These are phyloP conservation scores for Corvus moneduloides DNA, from an alignment of 2,113 vertebrate species.

Conservation along the genomic window DNA sequence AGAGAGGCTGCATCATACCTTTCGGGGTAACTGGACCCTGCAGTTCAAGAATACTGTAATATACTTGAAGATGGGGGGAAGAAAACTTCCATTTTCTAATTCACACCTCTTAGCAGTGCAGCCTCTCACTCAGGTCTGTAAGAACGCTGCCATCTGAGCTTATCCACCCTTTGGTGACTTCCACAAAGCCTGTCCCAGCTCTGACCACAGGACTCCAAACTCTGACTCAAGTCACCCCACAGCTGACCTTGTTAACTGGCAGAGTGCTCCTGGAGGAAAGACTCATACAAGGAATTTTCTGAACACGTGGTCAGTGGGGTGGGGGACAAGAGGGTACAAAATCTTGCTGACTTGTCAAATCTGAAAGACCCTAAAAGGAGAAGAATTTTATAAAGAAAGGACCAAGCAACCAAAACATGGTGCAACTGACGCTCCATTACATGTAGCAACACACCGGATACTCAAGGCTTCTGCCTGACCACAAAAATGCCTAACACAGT, in stretches of 20 bases:
- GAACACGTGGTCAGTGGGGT: rapidly evolving
- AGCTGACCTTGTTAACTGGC: not conserved
- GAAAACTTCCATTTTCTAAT: not conserved
- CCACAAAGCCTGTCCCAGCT: not conserved
- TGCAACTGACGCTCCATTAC: not conserved
- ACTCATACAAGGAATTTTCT: rapidly evolving
- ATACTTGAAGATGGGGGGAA: not conserved
- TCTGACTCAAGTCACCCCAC: too few species aligned
- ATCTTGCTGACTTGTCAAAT: not conserved
- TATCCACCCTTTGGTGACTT: not conserved
- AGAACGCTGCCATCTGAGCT: not conserved
- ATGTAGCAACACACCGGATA: not conserved
- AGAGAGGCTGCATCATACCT: not conserved
- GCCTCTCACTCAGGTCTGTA: not conserved
- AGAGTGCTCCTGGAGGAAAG: not conserved
- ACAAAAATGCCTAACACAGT: not conserved
- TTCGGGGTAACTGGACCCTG: rapidly evolving
- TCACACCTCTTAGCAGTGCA: not conserved
- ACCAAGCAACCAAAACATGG: not conserved
- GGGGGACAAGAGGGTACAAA: not conserved
- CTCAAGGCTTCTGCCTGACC: not conserved
- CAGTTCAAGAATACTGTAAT: not conserved
- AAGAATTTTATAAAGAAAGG: not conserved
- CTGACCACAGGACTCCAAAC: not conserved
- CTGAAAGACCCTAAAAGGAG: not conserved